A percentile compares a stretch with the other conserved stretches of the same genome.
phyloP scores from a whole-genome alignment of 1,140 invertebrate species.

The Drosophila mayri region DNA sequence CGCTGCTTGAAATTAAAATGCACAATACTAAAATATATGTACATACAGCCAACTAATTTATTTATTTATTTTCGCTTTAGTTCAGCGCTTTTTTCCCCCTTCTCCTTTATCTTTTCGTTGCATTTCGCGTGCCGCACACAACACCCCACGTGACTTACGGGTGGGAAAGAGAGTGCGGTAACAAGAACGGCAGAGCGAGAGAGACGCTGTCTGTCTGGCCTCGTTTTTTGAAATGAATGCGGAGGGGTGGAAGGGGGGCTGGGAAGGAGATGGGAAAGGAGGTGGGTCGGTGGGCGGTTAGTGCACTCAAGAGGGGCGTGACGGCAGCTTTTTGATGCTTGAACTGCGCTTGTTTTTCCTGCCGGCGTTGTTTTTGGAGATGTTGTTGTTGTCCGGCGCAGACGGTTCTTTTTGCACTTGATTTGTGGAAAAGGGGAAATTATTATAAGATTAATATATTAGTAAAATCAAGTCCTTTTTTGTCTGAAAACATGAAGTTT shows the following conservation, averaged over 20 bases:
- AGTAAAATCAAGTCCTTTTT: neutral
- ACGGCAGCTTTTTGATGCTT: constrained; percentile 44
- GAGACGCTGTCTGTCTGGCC: constrained; percentile 42
- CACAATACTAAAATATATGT: constrained; percentile 11
- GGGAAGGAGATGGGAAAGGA: constrained; percentile 6
- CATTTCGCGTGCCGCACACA: constrained; percentile 64
- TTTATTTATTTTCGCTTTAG: constrained; percentile 46
- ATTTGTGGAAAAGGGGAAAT: neutral
- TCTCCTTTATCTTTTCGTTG: constrained; percentile 15
- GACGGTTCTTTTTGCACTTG: neutral
- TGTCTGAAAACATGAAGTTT: neutral
- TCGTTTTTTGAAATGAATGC: constrained; percentile 27
- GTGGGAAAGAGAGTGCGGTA: neutral
- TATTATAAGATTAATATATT: neutral
- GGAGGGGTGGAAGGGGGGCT: neutral
- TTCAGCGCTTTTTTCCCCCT: constrained; percentile 29
- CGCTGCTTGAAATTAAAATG: constrained; percentile 15
- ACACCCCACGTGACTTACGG: constrained; percentile 57
- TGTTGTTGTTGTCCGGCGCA: constrained; percentile 18
- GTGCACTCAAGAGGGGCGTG: constrained; percentile 39
- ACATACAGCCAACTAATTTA: constrained; percentile 21
- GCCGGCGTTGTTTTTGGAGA: constrained; percentile 14
- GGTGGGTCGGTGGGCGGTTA: constrained; percentile 14
- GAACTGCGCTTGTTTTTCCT: constrained; percentile 39
- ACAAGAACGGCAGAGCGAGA: constrained; percentile 3